phyloP scores from a whole-genome alignment of 2,113 vertebrate genomes.

The Nerophis ophidion region DNA sequence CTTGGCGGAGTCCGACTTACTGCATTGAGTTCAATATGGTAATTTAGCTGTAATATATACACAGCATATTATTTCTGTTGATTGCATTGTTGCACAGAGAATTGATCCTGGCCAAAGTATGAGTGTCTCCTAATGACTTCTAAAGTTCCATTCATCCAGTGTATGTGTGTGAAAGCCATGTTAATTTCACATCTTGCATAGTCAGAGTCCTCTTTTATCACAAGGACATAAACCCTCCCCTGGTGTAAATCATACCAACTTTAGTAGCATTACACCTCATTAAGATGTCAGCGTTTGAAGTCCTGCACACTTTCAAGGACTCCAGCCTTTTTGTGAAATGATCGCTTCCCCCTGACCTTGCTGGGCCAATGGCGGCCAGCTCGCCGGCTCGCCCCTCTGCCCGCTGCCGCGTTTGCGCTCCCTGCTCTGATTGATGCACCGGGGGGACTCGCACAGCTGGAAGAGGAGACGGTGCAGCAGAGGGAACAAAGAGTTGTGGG shows the following conservation, averaged over 20 bases:
- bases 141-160: constrained; percentile 17
- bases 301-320: constrained; percentile 12
- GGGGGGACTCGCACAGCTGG: constrained; percentile 56
- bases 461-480: constrained; percentile 55
- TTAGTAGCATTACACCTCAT: constrained; percentile 43
- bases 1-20: no score
- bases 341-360: constrained; percentile 22
- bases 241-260: constrained; percentile 55
- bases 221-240: constrained; percentile 38
- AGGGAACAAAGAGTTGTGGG: constrained; percentile 59
- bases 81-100: constrained; percentile 21
- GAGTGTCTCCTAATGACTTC: constrained; percentile 32
- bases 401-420: constrained; percentile 24
- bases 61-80: constrained; percentile 13
- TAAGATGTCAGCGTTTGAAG: constrained; percentile 44
- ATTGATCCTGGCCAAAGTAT: constrained; percentile 28
- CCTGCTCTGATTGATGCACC: constrained; percentile 62
- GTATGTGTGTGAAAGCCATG: constrained; percentile 20
- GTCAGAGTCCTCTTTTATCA: constrained; percentile 28
- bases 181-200: constrained; percentile 33
- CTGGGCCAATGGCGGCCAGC: constrained; percentile 22
- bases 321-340: constrained; percentile 8
- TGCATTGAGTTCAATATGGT: no score
- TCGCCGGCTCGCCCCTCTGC: neutral
- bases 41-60: constrained; percentile 37